Evolutionary conservation across 2,888 invertebrate genomes (phyloP), one percentile per base, ranked within the genome.

Genomic region (Ormyrus rosae): DNA sequence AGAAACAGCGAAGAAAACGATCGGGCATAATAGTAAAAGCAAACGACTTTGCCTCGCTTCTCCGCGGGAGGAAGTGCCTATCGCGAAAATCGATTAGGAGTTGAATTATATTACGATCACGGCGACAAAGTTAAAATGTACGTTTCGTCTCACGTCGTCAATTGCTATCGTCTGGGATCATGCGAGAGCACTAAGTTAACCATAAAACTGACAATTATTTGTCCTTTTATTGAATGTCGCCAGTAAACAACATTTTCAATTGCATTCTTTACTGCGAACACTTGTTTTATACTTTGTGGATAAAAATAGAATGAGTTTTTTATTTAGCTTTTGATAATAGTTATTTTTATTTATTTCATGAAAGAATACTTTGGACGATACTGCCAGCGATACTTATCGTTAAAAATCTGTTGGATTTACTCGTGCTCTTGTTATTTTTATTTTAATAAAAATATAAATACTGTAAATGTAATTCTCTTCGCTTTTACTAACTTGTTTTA

Each of bases 31-130:
- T 73, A 69, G 69, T 77, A 77, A 77, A 81, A 81, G 63, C 11
- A 46, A 81, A 77, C 72, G 77, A 65, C 75, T 73, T 60, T 51
- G 56, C 55, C 63, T 34, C 72, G 46, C 65, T 72, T 34, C 60
- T 51, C 69, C 53, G 34, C 2, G 60, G 45, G 70, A 65, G 75
- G 71, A 70, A 75, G 75, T 65, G 11, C 80, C 65, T 58, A 71
- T 70, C 75, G 70, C 61, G 60, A 70, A 60, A 80, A 76, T 80
- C 80, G 80, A 76, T 80, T 80, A 76, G 75, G 34, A 72, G 55
- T 58, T 76, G 80, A 80, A 71, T 75, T 76, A 76, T 80, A 72
- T 80, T 76, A 76, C 76, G 80, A 76, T 60, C 71, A 50, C 34
- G 34, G 50, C 70, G 70, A 75, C 80, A 80, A 75, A 75, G 75